These are phyloP conservation scores for Drosophila algonquin DNA, from an alignment of 2,888 invertebrate species.

Conservation along the genomic window DNA sequence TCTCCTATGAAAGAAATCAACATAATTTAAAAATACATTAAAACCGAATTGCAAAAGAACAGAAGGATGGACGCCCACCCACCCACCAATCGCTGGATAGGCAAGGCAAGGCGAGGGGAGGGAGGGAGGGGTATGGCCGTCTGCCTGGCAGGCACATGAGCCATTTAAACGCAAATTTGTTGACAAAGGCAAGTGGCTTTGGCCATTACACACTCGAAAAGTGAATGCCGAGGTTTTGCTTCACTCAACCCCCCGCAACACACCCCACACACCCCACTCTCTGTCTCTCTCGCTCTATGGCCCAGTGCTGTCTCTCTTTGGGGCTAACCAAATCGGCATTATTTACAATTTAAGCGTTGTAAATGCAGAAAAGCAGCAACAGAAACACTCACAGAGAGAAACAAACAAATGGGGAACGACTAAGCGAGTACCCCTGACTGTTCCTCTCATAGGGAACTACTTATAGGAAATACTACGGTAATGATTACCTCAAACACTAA, in stretches of 20 bases:
- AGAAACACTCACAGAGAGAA: slow-evolving; percentile 7
- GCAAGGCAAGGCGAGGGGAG: background rate
- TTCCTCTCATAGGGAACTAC: too few relatives aligned
- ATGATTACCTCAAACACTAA: background rate
- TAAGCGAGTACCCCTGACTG: background rate
- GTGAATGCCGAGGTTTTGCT: slow-evolving; percentile 24
- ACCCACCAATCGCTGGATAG: background rate
- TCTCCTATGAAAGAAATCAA: slow-evolving; percentile 57
- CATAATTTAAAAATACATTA: slow-evolving; percentile 78
- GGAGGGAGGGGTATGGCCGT: background rate
- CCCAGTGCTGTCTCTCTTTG: background rate
- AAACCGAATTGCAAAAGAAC: slow-evolving; percentile 66
- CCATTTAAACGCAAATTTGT: slow-evolving; percentile 77
- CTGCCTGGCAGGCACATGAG: slow-evolving; percentile 40
- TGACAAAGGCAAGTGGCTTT: slow-evolving; percentile 78
- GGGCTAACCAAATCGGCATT: slow-evolving; percentile 66
- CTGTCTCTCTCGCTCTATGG: too few relatives aligned
- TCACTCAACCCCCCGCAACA: background rate
- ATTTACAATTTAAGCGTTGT: slow-evolving; percentile 80
- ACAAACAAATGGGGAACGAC: background rate
- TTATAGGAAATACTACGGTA: too few relatives aligned
- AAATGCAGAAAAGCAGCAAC: slow-evolving; percentile 62
- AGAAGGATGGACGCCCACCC: background rate
- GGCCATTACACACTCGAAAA: slow-evolving; percentile 69
- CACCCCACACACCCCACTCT: background rate